phyloP scores from a whole-genome alignment of 1,140 invertebrate species.

The Ooceraea biroi region DNA sequence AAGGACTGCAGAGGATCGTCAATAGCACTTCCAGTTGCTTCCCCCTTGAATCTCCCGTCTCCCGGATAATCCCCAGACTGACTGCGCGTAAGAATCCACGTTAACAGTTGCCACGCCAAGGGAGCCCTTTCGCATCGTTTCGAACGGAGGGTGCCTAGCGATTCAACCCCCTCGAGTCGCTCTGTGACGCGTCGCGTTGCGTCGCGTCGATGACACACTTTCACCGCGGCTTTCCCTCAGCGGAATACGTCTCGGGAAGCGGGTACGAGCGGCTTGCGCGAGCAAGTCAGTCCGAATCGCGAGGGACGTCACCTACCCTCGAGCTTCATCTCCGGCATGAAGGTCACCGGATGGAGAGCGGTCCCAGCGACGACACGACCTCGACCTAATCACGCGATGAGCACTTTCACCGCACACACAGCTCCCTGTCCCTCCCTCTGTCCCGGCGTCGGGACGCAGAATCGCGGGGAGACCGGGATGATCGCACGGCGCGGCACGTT shows the following conservation, averaged over 20 bases:
- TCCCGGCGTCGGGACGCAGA: slow-evolving; percentile 47
- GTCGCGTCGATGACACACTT: slow-evolving; percentile 71
- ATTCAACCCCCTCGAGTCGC: slow-evolving; percentile 53
- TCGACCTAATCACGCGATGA: slow-evolving; percentile 71
- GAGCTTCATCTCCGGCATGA: slow-evolving; percentile 49
- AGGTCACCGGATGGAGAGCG: slow-evolving; percentile 36
- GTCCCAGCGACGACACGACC: slow-evolving; percentile 65
- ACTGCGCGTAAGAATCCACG: not conserved
- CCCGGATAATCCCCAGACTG: not conserved
- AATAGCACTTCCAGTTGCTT: not conserved
- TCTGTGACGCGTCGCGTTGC: slow-evolving; percentile 46
- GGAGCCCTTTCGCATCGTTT: slow-evolving; percentile 23
- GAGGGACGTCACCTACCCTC: slow-evolving; percentile 48
- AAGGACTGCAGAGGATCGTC: not conserved
- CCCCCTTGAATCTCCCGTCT: not conserved
- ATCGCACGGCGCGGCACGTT: slow-evolving; percentile 18
- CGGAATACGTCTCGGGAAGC: not conserved
- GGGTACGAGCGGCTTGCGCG: not conserved
- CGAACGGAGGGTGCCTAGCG: slow-evolving; percentile 52
- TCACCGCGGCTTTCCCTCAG: slow-evolving; percentile 58
- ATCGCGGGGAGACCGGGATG: slow-evolving; percentile 42
- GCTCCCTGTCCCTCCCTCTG: slow-evolving; percentile 11
- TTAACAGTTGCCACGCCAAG: not conserved
- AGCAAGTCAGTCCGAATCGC: slow-evolving; percentile 38
- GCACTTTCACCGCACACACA: slow-evolving; percentile 72